Percentiles rank a stretch among this genome's conserved stretches.
These are phyloP conservation scores for Decapterus maruadsi DNA, from an alignment of 2,797 vertebrate species.

Conservation along the genomic window DNA sequence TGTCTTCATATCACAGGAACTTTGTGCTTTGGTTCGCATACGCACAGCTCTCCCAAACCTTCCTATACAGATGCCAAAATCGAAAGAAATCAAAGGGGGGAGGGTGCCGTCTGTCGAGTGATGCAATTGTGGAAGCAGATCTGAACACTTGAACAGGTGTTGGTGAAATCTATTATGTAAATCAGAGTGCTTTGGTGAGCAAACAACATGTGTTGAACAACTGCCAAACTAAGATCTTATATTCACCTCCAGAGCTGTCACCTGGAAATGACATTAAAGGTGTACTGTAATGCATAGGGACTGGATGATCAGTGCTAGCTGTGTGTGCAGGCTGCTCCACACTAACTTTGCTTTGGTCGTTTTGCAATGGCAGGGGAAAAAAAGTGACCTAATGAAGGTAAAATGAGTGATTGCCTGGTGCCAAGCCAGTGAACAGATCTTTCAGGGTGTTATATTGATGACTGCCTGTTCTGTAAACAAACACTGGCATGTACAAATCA, in stretches of 20 bases:
- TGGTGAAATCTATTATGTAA: constrained; percentile 62
- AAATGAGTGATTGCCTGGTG: constrained; percentile 25
- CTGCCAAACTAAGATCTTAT: constrained; percentile 41
- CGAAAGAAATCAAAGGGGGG: constrained; percentile 20
- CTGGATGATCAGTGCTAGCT: constrained; percentile 15
- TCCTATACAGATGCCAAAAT: constrained; percentile 26
- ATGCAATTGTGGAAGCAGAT: constrained; percentile 40
- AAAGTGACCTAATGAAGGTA: neutral
- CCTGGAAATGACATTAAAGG: constrained; percentile 57
- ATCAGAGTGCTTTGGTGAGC: constrained; percentile 50
- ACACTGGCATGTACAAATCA: constrained; percentile 63
- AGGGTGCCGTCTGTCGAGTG: constrained; percentile 37
- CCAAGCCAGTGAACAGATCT: constrained; percentile 30
- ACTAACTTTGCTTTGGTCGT: constrained; percentile 26
- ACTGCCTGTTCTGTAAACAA: constrained; percentile 65
- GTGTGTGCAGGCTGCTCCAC: constrained; percentile 4
- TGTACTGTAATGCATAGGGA: neutral
- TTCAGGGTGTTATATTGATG: constrained; percentile 32
- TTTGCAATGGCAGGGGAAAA: neutral
- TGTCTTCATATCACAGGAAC: constrained; percentile 35
- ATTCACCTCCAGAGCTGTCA: constrained; percentile 37
- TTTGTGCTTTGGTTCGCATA: constrained; percentile 31
- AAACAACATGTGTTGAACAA: constrained; percentile 56
- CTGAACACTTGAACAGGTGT: constrained; percentile 69
- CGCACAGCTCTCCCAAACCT: constrained; percentile 6